phyloP scores from a whole-genome alignment of 1,140 invertebrate species.

The Branchinecta lindahli region DNA sequence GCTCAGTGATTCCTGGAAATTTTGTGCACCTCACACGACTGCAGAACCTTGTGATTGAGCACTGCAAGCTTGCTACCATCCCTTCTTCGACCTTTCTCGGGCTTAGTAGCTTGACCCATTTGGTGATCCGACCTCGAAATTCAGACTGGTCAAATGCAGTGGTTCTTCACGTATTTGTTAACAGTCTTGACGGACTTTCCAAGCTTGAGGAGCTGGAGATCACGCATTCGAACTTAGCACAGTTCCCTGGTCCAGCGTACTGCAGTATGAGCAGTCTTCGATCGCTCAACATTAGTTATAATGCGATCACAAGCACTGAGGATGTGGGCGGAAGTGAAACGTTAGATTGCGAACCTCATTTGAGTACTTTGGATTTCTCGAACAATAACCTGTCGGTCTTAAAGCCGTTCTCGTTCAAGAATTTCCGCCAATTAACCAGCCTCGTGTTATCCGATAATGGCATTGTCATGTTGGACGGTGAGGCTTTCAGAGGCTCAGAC shows the following conservation, averaged over 20 bases:
- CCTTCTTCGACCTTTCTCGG: constrained; percentile 67
- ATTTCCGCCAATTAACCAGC: constrained; percentile 46
- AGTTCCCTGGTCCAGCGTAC: constrained; percentile 60
- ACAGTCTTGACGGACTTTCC: constrained; percentile 53
- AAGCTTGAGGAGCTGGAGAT: constrained; percentile 64
- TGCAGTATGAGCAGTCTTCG: constrained; percentile 59
- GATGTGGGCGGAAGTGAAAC: constrained; percentile 63
- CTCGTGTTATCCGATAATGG: constrained; percentile 65
- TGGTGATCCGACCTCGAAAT: constrained; percentile 73
- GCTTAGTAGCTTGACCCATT: constrained; percentile 57
- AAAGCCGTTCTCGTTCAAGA: constrained; percentile 38
- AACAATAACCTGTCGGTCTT: constrained; percentile 57
- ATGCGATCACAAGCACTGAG: constrained; percentile 66
- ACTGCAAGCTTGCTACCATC: constrained; percentile 74
- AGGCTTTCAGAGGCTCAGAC: constrained; percentile 55
- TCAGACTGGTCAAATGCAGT: constrained; percentile 72
- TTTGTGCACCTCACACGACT: constrained; percentile 66
- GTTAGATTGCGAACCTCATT: constrained; percentile 58
- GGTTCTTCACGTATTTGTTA: constrained; percentile 54
- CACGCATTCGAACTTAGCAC: constrained; percentile 71
- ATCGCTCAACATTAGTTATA: constrained; percentile 60
- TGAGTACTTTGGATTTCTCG: constrained; percentile 64
- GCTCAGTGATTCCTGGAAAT: constrained; percentile 63
- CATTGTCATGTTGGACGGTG: constrained; percentile 29
- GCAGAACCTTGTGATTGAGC: constrained; percentile 66